phyloP scores from a whole-genome alignment of 2,888 invertebrate genomes.

The Corythucha ciliata region DNA sequence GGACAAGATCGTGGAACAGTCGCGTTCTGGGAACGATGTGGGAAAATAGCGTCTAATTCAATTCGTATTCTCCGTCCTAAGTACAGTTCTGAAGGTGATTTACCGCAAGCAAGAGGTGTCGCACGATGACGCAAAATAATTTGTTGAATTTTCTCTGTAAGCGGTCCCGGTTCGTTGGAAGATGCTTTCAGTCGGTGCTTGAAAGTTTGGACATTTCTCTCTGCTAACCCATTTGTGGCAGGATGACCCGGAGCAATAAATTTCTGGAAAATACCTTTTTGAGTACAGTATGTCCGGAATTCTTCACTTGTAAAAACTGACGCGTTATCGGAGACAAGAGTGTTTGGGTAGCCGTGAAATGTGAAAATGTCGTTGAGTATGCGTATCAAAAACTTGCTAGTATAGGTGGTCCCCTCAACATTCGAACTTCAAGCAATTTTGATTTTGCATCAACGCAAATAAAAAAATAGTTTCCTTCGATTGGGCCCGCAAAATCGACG shows the following conservation, averaged over 20 bases:
- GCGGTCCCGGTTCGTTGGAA: background rate
- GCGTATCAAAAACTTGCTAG: background rate
- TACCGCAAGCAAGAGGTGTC: conserved; percentile 2
- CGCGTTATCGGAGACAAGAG: conserved; percentile 6
- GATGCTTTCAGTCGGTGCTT: conserved; percentile 2
- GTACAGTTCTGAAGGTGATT: background rate
- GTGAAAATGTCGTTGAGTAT: conserved; percentile 11
- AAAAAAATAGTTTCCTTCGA: conserved; percentile 8
- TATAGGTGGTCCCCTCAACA: conserved; percentile 5
- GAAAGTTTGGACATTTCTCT: background rate
- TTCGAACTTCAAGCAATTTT: conserved; percentile 13
- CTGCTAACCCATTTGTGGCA: conserved; percentile 2
- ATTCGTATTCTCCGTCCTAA: background rate
- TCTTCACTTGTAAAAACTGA: conserved; percentile 2
- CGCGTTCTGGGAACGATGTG: no score
- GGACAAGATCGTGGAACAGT: no score
- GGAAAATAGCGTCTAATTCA: no score
- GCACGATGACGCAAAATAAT: background rate
- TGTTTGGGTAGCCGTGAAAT: conserved; percentile 9
- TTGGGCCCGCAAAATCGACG: conserved; percentile 34
- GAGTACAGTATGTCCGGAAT: background rate
- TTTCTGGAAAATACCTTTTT: background rate
- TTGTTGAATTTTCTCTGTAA: background rate
- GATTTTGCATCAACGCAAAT: conserved; percentile 23
- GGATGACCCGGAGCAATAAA: conserved; percentile 10